A percentile compares a stretch with the other conserved stretches of the same genome.
Conservation (phyloP, 2,888 invertebrate species). For the Pristionchus japonicus region DNA sequence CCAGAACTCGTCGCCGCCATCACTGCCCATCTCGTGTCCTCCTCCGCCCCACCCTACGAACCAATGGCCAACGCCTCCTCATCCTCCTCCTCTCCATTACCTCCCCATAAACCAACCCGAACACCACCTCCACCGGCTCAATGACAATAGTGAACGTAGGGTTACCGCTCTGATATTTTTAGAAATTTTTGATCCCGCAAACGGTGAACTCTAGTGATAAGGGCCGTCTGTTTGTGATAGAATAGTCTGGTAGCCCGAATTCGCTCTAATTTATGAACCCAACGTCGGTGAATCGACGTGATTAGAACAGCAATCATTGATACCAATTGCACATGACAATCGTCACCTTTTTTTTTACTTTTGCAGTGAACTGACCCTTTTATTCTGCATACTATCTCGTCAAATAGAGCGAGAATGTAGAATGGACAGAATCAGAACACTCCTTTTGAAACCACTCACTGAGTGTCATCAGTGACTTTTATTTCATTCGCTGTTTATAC, state of each 20-base stretch:
- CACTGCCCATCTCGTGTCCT: neutral
- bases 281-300: neutral
- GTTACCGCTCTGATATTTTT: no score
- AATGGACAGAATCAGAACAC: neutral
- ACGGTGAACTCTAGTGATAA: no score
- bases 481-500: neutral
- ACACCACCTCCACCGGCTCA: no score
- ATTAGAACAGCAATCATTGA: neutral
- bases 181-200: no score
- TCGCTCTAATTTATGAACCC: neutral
- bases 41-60: neutral
- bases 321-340: neutral
- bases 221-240: no score
- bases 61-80: conserved; percentile 6
- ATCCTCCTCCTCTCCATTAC: neutral
- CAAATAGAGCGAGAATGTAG: no score
- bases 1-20: neutral
- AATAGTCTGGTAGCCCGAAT: no score
- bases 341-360: neutral
- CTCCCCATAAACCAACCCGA: neutral
- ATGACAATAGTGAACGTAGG: no score
- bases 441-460: neutral
- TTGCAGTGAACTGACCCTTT: no score
- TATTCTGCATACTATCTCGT: no score
- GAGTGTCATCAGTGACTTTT: conserved; percentile 20